Evolutionary conservation across 2,888 invertebrate genomes (phyloP).

Genomic region (Cephus spinipes): DNA sequence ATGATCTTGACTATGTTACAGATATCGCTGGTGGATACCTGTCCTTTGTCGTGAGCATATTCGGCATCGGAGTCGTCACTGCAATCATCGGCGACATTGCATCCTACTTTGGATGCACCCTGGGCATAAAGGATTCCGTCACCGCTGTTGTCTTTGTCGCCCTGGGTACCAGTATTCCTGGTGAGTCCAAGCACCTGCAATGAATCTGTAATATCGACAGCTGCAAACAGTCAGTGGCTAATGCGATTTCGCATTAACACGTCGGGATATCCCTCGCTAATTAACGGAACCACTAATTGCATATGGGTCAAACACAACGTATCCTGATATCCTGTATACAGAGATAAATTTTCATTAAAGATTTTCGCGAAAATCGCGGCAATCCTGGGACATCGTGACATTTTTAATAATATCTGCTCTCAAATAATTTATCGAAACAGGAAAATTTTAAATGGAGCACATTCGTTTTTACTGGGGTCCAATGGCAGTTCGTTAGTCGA

Average conservation of each 20-base stretch:
- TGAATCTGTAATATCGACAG: not conserved
- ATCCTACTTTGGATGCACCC: constrained; percentile 96
- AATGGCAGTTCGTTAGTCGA: too few species aligned
- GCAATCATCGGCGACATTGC: constrained; percentile 98
- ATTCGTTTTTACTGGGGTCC: too few species aligned
- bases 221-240: not conserved
- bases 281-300: not conserved
- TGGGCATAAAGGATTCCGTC: constrained; percentile 96
- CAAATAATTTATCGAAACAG: too few species aligned
- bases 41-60: constrained; percentile 93
- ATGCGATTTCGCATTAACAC: not conserved
- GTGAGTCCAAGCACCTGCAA: constrained; percentile 68
- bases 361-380: too few species aligned
- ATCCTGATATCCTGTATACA: not conserved
- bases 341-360: too few species aligned
- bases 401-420: too few species aligned
- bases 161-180: constrained; percentile 98
- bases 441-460: too few species aligned
- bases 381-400: too few species aligned
- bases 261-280: not conserved
- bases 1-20: constrained; percentile 63
- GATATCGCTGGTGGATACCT: constrained; percentile 95
- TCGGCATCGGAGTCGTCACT: constrained; percentile 93
- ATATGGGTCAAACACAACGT: not conserved
- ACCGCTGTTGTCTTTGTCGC: constrained; percentile 99